Percentiles rank a stretch among this genome's conserved stretches.
phyloP scores from a whole-genome alignment of 2,888 invertebrate species.

The Listrodromus nycthemerus region DNA sequence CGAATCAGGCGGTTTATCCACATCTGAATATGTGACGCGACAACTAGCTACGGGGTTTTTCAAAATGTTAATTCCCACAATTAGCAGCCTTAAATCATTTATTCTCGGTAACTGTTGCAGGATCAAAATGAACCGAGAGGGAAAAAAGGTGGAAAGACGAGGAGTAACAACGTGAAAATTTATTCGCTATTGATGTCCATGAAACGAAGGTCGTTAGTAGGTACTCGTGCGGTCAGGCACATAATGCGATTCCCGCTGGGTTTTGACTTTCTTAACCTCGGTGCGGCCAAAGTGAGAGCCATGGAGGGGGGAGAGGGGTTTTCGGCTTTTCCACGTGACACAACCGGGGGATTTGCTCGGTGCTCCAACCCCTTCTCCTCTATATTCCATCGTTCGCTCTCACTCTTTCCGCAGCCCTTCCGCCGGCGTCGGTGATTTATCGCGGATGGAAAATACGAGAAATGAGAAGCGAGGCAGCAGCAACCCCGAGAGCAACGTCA shows the following conservation, averaged over 20 bases:
- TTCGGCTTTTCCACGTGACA: constrained; percentile 77
- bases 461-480: constrained; percentile 80
- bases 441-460: constrained; percentile 83
- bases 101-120: not conserved
- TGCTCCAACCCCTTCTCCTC: constrained; percentile 68
- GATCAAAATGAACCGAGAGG: constrained; percentile 15
- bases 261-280: constrained; percentile 72
- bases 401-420: constrained; percentile 76
- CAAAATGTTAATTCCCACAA: not conserved
- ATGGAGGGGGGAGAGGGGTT: constrained; percentile 1
- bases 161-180: constrained; percentile 65
- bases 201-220: constrained; percentile 69
- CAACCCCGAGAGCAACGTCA: constrained; percentile 47
- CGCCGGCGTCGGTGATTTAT: constrained; percentile 82
- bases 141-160: constrained; percentile 29
- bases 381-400: constrained; percentile 66
- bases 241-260: constrained; percentile 69
- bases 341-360: constrained; percentile 61
- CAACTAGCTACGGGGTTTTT: not conserved
- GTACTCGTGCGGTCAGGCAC: constrained; percentile 68
- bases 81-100: not conserved
- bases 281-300: constrained; percentile 58
- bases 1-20: not conserved
- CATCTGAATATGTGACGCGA: no score
- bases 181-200: constrained; percentile 66